Evolutionary conservation across 2,888 invertebrate genomes (phyloP).

Genomic region (Hymenopus coronatus): DNA sequence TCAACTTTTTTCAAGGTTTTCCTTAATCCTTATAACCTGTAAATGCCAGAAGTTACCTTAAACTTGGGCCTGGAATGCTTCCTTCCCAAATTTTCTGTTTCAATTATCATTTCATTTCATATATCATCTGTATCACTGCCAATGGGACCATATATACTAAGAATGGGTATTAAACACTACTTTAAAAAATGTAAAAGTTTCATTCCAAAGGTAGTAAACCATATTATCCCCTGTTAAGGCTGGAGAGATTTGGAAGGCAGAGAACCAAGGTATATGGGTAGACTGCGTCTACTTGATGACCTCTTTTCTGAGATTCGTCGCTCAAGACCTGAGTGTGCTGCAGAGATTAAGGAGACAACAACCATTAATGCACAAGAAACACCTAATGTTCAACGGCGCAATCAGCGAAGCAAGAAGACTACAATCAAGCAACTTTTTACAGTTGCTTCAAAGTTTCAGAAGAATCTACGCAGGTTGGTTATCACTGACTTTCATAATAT

Average conservation of each 20-base stretch:
- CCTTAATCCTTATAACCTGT: no score
- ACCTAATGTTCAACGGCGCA: conserved; percentile 59
- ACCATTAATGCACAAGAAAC: conserved; percentile 35
- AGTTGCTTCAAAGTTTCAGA: conserved; percentile 95
- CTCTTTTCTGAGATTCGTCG: conserved; percentile 70
- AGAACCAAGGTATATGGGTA: conserved; percentile 65
- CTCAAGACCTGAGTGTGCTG: conserved; percentile 58
- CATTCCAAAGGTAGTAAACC: neutral
- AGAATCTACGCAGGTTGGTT: conserved; percentile 73
- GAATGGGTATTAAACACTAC: no score
- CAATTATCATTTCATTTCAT: no score
- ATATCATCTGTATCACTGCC: neutral
- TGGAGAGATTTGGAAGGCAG: conserved; percentile 82
- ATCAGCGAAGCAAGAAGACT: conserved; percentile 77
- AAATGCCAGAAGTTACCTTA: no score
- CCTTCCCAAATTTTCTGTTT: no score
- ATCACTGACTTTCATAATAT: neutral
- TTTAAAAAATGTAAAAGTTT: neutral
- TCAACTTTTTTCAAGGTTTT: no score
- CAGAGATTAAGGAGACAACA: conserved; percentile 50
- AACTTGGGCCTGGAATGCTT: no score
- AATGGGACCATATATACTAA: neutral
- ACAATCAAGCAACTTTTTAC: conserved; percentile 93
- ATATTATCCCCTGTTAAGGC: conserved; percentile 50
- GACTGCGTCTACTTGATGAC: conserved; percentile 68